Evolutionary conservation across 1,140 invertebrate species (phyloP).

Genomic region (Nautilus pompilius): DNA sequence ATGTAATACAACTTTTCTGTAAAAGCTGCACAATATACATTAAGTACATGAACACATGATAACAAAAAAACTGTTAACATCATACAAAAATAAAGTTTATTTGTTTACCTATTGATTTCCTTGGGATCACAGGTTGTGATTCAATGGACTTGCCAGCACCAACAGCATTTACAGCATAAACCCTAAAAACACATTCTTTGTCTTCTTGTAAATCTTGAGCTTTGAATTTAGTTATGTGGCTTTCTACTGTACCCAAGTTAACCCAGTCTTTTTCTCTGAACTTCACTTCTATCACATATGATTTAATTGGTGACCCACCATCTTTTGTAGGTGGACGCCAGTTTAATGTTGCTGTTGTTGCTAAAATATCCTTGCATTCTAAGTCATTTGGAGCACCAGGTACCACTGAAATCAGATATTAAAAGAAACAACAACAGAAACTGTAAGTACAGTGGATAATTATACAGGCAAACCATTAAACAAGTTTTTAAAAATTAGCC

Average conservation of each 20-base stretch:
- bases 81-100: not conserved
- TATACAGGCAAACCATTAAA: no score
- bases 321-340: slow-evolving; percentile 90
- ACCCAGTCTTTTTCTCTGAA: slow-evolving; percentile 21
- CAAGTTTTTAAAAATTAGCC: no score
- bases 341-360: slow-evolving; percentile 51
- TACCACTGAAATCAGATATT: slow-evolving; percentile 1
- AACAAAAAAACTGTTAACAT: not conserved
- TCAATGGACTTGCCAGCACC: slow-evolving; percentile 91
- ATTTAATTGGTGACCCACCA: slow-evolving; percentile 68
- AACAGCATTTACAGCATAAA: slow-evolving; percentile 89
- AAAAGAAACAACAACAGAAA: no score
- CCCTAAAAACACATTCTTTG: slow-evolving; percentile 89
- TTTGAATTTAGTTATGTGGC: slow-evolving; percentile 55
- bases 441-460: no score
- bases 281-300: slow-evolving; percentile 41
- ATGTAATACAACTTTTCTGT: no score
- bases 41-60: not conserved
- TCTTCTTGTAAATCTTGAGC: slow-evolving; percentile 82
- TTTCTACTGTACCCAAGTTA: slow-evolving; percentile 22
- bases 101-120: slow-evolving; percentile 78
- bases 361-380: slow-evolving; percentile 78
- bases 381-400: not conserved
- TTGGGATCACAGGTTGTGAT: slow-evolving; percentile 92
- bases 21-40: no score